Conservation (phyloP, 2,888 invertebrate genomes). For the Cataglyphis altisquamis region DNA sequence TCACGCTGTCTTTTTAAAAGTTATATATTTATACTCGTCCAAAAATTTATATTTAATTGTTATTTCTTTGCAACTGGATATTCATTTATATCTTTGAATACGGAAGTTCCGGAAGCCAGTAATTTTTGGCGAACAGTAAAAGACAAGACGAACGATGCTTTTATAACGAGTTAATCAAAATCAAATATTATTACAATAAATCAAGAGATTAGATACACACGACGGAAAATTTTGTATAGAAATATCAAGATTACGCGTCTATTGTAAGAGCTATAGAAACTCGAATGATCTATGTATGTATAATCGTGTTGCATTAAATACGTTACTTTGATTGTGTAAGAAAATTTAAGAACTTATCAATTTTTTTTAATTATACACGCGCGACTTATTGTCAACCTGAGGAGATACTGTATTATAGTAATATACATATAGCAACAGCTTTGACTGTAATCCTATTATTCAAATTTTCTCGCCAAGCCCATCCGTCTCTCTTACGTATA, state of each 20-base stretch:
- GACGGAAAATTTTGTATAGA: neutral
- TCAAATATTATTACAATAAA: conserved; percentile 1
- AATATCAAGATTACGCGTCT: neutral
- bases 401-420: too few species aligned
- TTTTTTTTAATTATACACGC: neutral
- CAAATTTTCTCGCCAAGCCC: conserved; percentile 5
- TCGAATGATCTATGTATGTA: neutral
- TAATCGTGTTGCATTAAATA: neutral
- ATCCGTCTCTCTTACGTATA: neutral
- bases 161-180: neutral
- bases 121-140: neutral
- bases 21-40: neutral
- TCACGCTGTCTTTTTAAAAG: neutral
- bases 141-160: neutral
- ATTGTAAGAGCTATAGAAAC: neutral
- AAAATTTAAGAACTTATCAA: neutral
- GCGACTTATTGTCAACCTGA: neutral
- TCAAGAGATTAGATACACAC: neutral
- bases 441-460: conserved; percentile 19
- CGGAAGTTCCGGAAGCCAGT: neutral
- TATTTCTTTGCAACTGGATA: neutral
- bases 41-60: neutral
- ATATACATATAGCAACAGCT: conserved; percentile 23
- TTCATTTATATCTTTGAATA: neutral
- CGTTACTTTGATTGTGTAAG: neutral